These are phyloP conservation scores for Phrynosoma blainvillii DNA, from an alignment of 2,113 vertebrate species.

Conservation along the genomic window DNA sequence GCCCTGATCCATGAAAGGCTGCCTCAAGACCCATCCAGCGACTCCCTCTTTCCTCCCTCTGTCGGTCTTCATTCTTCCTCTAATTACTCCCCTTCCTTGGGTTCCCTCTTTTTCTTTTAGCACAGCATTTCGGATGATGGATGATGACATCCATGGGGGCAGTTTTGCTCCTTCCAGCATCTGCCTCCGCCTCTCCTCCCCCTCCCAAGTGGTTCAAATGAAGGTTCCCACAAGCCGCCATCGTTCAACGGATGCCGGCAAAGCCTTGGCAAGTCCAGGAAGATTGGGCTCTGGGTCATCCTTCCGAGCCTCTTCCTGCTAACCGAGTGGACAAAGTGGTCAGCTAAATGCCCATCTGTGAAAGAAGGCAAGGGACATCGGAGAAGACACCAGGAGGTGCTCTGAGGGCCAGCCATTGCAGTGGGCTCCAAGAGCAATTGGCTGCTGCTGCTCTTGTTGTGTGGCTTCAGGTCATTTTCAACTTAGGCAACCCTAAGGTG, in stretches of 20 bases:
- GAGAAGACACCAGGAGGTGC: too few relatives aligned
- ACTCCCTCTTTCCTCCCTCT: slow-evolving; percentile 49
- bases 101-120: slow-evolving; percentile 18
- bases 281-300: too few relatives aligned
- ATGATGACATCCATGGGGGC: slow-evolving; percentile 46
- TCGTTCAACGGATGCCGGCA: too few relatives aligned
- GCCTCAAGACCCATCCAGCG: slow-evolving; percentile 50
- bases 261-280: too few relatives aligned
- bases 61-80: slow-evolving; percentile 54
- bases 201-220: too few relatives aligned
- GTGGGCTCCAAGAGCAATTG: too few relatives aligned
- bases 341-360: background rate
- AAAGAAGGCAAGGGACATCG: too few relatives aligned
- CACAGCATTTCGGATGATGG: slow-evolving; percentile 35
- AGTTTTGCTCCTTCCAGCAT: slow-evolving; percentile 12
- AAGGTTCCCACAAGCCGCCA: too few relatives aligned
- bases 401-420: too few relatives aligned
- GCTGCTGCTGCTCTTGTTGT: too few relatives aligned
- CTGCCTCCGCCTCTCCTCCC: slow-evolving; percentile 16
- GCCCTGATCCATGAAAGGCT: slow-evolving; percentile 64
- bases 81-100: slow-evolving; percentile 54
- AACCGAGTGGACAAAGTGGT: background rate
- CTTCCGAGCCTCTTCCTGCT: background rate
- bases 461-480: too few relatives aligned
- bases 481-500: too few relatives aligned